Base-by-base conservation (phyloP, 2,113 vertebrate genomes). In the Micronisus gabar region DNA sequence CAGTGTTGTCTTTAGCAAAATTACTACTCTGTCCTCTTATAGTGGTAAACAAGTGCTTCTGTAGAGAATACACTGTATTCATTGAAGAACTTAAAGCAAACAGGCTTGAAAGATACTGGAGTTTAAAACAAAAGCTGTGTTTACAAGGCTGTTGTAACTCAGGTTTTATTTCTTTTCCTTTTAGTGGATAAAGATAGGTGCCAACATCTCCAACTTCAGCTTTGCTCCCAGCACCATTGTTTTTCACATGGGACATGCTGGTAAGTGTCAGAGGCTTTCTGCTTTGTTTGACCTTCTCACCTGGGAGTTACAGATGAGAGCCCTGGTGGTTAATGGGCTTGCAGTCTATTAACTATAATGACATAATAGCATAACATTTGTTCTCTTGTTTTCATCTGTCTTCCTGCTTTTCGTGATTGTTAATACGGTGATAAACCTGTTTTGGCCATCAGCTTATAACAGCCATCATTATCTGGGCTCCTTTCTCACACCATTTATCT, bases 121-220 rank as follows among this genome's bases (percentile, higher is more conserved):
- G 15, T 27, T 81, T 76, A 52, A 88, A 89, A 56, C 47, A 29
- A 84, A 91, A 85, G 9, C 40, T 71, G 10, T 67, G 40, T 88
- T 73, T 55, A 48, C 41, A 43, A 74, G 81, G 34, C 36, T 25
- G 3, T 63, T 82, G 30, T 80, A 68, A 81, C 45, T 68, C 5
- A 3, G 18, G 5, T 59, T 93, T 81, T 63, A 14, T 58, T 93
- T 83, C 36, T 84, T 74, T 81, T 52, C 61, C 59, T 90, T 88
- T 97, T 92, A 99, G 99, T 99, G 99, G 99, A 97, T 99, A 85
- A 99, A 99, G 97, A 99, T 99, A 59, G 99, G 99, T 70, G 99
- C 99, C 97, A 99, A 99, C 96, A 97, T 99, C 93, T 99, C 99
- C 96, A 99, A 99, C 98, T 99, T 99, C 97, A 99, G 98, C 98